These are phyloP conservation scores for Phylloscopus whistleri DNA, from an alignment of 2,113 vertebrate species.

Conservation along the genomic window DNA sequence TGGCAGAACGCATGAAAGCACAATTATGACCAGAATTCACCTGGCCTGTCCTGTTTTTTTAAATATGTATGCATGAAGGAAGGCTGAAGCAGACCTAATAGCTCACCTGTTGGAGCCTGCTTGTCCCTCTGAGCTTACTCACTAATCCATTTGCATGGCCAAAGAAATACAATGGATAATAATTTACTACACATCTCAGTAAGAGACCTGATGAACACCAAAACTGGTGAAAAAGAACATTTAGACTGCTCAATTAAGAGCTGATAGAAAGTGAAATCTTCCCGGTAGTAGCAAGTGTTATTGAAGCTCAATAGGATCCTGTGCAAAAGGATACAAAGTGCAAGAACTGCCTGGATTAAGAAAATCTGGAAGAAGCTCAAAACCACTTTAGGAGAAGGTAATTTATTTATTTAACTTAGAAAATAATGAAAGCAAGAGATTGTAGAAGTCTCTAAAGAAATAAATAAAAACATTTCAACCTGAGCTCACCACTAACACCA, in stretches of 20 bases:
- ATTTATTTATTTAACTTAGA: not conserved
- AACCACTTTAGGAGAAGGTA: not conserved
- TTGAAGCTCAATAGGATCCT: too few relatives aligned
- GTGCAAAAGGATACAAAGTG: not conserved
- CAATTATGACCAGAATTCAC: not conserved
- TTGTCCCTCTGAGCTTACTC: fast-evolving
- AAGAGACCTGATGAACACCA: not conserved
- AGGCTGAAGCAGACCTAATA: not conserved
- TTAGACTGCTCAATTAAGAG: not conserved
- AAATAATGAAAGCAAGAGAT: not conserved
- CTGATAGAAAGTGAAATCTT: not conserved
- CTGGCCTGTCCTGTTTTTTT: fast-evolving
- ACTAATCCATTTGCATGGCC: fast-evolving
- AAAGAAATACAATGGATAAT: not conserved
- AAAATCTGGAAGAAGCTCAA: not conserved
- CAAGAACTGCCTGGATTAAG: not conserved
- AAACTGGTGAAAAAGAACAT: not conserved
- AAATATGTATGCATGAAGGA: not conserved
- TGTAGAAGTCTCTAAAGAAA: not conserved
- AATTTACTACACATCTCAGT: not conserved
- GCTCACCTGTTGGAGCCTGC: not conserved
- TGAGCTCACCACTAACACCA: not conserved
- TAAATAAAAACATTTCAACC: not conserved
- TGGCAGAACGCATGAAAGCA: not conserved
- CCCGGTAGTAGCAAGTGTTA: not conserved